phyloP scores from a whole-genome alignment of 2,113 vertebrate species.

The Gracilinanus agilis region DNA sequence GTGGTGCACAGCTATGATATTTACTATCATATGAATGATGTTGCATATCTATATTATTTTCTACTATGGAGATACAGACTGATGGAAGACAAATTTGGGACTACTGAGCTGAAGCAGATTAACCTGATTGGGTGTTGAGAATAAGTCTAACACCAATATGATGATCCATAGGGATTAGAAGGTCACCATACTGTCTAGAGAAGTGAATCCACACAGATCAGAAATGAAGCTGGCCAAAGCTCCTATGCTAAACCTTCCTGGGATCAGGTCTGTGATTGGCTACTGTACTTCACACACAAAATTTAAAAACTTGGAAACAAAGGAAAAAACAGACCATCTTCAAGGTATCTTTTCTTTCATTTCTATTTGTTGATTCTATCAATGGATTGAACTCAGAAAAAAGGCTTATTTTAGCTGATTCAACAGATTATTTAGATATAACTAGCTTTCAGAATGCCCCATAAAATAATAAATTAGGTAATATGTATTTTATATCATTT shows the following conservation, averaged over 20 bases:
- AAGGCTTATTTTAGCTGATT: not conserved
- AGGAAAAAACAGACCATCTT: not conserved
- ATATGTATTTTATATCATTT: not conserved
- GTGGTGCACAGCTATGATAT: not conserved
- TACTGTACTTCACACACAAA: not conserved
- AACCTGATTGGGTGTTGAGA: not conserved
- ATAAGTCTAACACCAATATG: not conserved
- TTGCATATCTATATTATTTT: not conserved
- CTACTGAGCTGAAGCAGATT: not conserved
- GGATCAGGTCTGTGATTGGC: not conserved
- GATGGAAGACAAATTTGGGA: not conserved
- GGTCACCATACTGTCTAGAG: not conserved
- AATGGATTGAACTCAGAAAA: slow-evolving; percentile 31
- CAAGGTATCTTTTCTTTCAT: not conserved
- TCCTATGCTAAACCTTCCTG: not conserved
- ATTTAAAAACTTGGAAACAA: not conserved
- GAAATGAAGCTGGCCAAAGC: not conserved
- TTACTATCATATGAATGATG: no score
- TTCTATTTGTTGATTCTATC: not conserved
- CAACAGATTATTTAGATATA: slow-evolving; percentile 2
- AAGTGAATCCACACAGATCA: not conserved
- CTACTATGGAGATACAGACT: not conserved
- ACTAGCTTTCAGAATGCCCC: slow-evolving; percentile 20
- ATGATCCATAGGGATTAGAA: not conserved
- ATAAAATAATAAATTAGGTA: not conserved